Evolutionary conservation across 92 coral and sea anemone species (phyloP).

Genomic region (Ricordea florida): DNA sequence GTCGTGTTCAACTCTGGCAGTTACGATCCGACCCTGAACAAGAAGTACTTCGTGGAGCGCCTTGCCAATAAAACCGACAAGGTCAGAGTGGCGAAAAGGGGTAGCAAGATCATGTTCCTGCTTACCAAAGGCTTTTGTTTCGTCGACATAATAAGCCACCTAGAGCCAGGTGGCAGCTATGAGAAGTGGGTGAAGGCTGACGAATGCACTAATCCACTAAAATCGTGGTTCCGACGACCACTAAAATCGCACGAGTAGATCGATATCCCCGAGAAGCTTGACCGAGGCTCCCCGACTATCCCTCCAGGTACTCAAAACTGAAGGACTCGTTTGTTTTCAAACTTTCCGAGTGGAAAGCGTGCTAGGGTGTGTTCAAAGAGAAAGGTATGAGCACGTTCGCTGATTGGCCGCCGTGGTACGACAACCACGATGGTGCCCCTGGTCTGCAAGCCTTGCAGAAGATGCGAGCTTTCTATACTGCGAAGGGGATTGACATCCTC

Average conservation of each 20-base stretch:
- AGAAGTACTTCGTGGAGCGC: neutral
- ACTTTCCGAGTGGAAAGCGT: neutral
- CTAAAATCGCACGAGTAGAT: constrained; percentile 23
- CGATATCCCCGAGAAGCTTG: neutral
- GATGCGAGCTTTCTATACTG: constrained; percentile 3
- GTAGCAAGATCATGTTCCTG: neutral
- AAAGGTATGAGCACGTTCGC: neutral
- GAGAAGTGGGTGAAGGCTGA: constrained; percentile 11
- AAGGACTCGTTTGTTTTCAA: neutral
- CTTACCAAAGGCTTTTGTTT: neutral
- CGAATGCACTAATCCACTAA: neutral
- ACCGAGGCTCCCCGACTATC: constrained; percentile 1
- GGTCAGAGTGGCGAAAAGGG: neutral
- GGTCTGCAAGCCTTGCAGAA: neutral
- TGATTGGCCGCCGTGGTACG: too few relatives aligned
- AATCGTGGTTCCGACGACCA: neutral
- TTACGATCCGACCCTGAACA: too few relatives aligned
- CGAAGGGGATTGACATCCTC: constrained; percentile 4
- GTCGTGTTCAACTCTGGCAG: too few relatives aligned
- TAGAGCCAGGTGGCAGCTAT: neutral
- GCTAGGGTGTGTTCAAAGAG: neutral
- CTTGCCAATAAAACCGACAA: neutral
- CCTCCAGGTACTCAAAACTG: neutral
- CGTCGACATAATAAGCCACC: neutral
- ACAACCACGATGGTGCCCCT: too few relatives aligned